Evolutionary conservation across 1,140 invertebrate genomes (phyloP), one percentile per base, ranked within the genome.

Genomic region (Homarus americanus): DNA sequence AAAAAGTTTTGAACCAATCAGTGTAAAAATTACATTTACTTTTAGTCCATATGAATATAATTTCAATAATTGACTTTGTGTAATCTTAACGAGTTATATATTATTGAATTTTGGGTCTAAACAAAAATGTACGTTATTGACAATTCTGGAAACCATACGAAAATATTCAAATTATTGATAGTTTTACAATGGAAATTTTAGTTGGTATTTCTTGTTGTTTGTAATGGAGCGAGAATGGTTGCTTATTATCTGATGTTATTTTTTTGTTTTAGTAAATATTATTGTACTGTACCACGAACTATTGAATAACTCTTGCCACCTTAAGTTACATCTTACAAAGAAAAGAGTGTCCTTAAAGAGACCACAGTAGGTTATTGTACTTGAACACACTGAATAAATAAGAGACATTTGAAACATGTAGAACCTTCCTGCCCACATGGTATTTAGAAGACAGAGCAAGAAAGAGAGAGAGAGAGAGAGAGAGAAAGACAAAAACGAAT

Each of bases 391-490:
- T 36, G 38, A 58, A 40, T 38, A 72, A 15, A 82, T 15, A 49
- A 49, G 44, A 49, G n/a, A 38, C 34, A 76, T 28, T 34, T 38
- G 63, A 4, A 80, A 20, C 5, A 40, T n/a, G n/a, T n/a, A 73
- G 79, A 66, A 82, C 78, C 63, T 79, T 89, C 86, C 79, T 82
- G 79, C 79, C 87, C 87, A 53, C 72, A 38, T 89, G 87, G 79
- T 73, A 79, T 79, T n/a, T 41, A 44, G 41, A 75, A 53, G 38
- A 38, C 32, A 83, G 20, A n/a, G 20, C 17, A 69, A 82, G 80
- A 82, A 36, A 63, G 53, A 63, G 80, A 40, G 58, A 53, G 44
- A 38, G 58, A 82, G 58, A n/a, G 49, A 82, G 79, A 82, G 10
- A 63, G 58, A 66, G 80, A 58, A 28, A 34, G 24, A 28, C 24